Evolutionary conservation across 2,888 invertebrate species (phyloP), one percentile per base, ranked within the genome.

Genomic region (Formica aserva): DNA sequence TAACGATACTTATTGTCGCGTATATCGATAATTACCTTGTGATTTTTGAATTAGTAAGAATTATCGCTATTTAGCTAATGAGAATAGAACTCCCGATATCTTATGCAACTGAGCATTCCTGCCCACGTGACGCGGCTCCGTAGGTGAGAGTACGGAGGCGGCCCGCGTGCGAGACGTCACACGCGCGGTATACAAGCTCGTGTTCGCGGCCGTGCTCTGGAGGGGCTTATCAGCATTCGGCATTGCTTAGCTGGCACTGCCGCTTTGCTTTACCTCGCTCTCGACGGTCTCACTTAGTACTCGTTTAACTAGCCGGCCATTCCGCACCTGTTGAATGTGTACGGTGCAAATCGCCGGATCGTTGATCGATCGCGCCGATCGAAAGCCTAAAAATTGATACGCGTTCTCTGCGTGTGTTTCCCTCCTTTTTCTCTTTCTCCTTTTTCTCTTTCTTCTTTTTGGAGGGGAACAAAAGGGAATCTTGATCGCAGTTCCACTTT

Each of bases 151-250:
- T 80, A 67, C 86, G 86, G 83, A 85, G 87, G 88, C 83, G 18
- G 66, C 18, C 45, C 72, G 38, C 72, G 84, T 72, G 77, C 80
- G 84, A 71, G 81, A 87, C 80, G 65, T 62, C 80, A 81, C 85
- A 84, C 89, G 81, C 85, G 84, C 85, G 88, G 84, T 86, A 81
- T 82, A 77, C 82, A 85, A 75, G 84, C 78, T 83, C 82, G 87
- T 87, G 84, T 83, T 81, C 66, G 9, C 48, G 4, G 32, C 11
- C 29, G 76, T 82, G 66, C 71, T 26, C 80, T 86, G 92, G 92
- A 88, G 90, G 92, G 92, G 91, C 89, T 92, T 92, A 92, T 92
- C 92, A 91, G 92, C 89, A 87, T 91, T 88, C 83, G 85, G 83
- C 85, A 85, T 91, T 91, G 88, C 91, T 90, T 90, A 87, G 88